Evolutionary conservation across 2,113 vertebrate species (phyloP).

Genomic region (Nipponia nippon): DNA sequence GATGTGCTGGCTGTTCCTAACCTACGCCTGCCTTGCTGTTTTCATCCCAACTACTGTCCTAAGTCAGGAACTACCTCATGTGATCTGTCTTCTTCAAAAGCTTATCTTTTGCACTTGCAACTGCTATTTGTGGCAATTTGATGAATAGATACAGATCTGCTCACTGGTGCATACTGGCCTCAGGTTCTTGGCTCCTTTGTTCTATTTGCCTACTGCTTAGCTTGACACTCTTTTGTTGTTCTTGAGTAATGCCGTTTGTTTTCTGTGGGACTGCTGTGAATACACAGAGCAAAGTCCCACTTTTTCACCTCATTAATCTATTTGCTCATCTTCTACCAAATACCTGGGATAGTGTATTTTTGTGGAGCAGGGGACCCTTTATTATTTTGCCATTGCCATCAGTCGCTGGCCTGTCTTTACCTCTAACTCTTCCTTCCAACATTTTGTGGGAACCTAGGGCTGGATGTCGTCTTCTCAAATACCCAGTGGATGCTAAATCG

Average conservation of each 20-base stretch:
- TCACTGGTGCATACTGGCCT: constrained; percentile 31
- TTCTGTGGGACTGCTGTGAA: not conserved
- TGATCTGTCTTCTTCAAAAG: constrained; percentile 21
- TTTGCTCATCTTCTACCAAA: not conserved
- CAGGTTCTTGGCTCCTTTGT: constrained; percentile 25
- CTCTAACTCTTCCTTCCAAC: not conserved
- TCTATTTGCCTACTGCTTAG: constrained; percentile 27
- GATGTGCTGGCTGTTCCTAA: not conserved
- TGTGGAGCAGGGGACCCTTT: not conserved
- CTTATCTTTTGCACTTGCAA: constrained; percentile 19
- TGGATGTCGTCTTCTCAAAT: not conserved
- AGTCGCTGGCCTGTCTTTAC: not conserved
- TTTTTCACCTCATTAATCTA: not conserved
- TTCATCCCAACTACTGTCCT: not conserved
- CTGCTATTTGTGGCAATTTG: not conserved
- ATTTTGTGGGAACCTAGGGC: not conserved
- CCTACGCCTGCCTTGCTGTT: not conserved
- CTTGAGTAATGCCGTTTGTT: constrained; percentile 4
- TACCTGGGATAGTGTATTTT: not conserved
- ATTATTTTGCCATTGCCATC: not conserved
- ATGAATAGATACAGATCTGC: constrained; percentile 7
- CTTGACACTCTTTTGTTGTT: not conserved
- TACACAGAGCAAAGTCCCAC: not conserved
- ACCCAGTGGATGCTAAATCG: not conserved
- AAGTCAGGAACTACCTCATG: not conserved